Conservation (phyloP, 2,888 invertebrate species). For the Euzophera pinguis region DNA sequence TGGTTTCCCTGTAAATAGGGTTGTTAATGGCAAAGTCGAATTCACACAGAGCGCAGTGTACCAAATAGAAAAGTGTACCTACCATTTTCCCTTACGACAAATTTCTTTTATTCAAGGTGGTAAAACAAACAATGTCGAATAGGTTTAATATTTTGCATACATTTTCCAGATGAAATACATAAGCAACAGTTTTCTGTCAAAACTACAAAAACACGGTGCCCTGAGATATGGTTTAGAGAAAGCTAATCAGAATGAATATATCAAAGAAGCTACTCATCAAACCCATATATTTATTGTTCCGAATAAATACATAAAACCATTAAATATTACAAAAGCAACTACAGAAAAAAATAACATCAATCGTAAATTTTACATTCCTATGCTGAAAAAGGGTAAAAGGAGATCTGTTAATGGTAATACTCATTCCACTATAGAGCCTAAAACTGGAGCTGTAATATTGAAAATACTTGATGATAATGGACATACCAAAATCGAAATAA, state of each 20-base stretch:
- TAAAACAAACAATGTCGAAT: too few relatives aligned
- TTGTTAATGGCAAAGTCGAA: too few relatives aligned
- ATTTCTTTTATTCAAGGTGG: too few relatives aligned
- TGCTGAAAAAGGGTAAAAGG: slow-evolving; percentile 32
- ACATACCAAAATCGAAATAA: slow-evolving; percentile 41
- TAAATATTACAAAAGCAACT: background rate
- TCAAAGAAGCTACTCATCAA: background rate
- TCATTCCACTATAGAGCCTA: slow-evolving; percentile 14
- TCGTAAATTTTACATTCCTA: background rate
- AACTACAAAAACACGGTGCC: background rate
- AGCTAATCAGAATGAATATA: background rate
- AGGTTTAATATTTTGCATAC: background rate
- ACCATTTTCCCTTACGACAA: too few relatives aligned
- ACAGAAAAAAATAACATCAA: background rate
- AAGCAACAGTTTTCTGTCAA: background rate
- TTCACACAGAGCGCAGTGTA: too few relatives aligned
- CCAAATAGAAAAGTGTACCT: too few relatives aligned
- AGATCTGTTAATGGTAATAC: slow-evolving; percentile 33
- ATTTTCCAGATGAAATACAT: background rate
- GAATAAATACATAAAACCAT: background rate
- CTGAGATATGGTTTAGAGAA: background rate
- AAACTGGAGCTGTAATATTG: slow-evolving; percentile 31
- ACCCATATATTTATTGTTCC: background rate
- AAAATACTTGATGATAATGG: slow-evolving; percentile 39
- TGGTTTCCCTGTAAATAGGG: too few relatives aligned